Base-by-base conservation (phyloP, 2,797 vertebrate species). In the Emydoidea blandingii region DNA sequence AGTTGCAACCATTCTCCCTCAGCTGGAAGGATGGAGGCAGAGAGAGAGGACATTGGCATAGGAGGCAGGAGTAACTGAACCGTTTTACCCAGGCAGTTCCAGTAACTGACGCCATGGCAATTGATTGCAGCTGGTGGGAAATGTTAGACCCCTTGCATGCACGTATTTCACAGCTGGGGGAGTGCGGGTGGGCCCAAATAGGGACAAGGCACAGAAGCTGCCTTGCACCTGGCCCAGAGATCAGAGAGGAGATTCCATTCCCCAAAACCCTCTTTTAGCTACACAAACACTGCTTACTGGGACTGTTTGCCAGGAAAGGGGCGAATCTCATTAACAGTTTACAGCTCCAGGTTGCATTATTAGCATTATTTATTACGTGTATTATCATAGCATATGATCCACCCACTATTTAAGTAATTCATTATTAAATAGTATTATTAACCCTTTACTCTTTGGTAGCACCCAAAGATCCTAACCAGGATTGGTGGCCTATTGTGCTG, bases 61-160 rank as follows among this genome's bases (percentile, higher is more conserved):
- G 34, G 9, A 16, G 11, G 19, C 1, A 1, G 65, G n/a, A 23
- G 9, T 37, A 72, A 34, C 5, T 87, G 72, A 52, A 23, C 31
- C 3, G 37, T 23, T 68, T 91, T 15, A 4, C 18, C 72, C 12
- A 3, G 41, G 41, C 6, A 6, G 4, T 57, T 96, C 72, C 72
- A 79, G n/a, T 59, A 31, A 37, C 8, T 0, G 0, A 81, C 52
- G 76, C 3, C 1, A 76, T 62, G 62, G 18, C 0, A 29, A 91
- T n/a, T 50, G 49, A 47, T 65, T 76, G 25, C 41, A 76, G 74
- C 41, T 47, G 44, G 74, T 47, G 41, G 74, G 74, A 76, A 76
- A 76, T 4, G 27, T 25, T 47, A 76, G 23, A 78, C 44, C 44
- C 12, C 44, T 78, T 49, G 44, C 74, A 78, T 29, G 44, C 44